Percentiles rank a stretch among this genome's conserved stretches.
Evolutionary conservation across 1,140 invertebrate species (phyloP).

Genomic region (Leucophenga varia): DNA sequence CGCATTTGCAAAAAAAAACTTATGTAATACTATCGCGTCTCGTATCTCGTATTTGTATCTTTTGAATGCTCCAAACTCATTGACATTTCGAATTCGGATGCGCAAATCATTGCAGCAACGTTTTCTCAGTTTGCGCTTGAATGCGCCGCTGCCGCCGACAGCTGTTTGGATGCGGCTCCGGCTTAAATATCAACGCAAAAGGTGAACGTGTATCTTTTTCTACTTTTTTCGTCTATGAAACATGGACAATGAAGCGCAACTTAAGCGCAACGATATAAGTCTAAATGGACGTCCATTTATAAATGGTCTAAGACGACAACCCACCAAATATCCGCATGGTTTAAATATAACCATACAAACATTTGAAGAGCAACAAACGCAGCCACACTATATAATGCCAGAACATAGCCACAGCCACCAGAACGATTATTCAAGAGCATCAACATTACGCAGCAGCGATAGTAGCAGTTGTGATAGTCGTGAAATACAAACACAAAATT

Average conservation of each 20-base stretch:
- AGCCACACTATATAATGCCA: neutral
- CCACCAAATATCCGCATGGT: constrained; percentile 49
- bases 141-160: no score
- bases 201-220: constrained; percentile 22
- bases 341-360: constrained; percentile 47
- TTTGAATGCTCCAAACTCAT: constrained; percentile 1
- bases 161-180: no score
- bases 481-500: no score
- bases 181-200: constrained; percentile 10
- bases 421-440: constrained; percentile 34
- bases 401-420: neutral
- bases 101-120: no score
- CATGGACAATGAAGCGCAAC: constrained; percentile 27
- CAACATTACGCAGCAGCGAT: constrained; percentile 27
- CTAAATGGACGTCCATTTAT: constrained; percentile 24
- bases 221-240: constrained; percentile 18
- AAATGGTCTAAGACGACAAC: constrained; percentile 34
- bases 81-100: constrained; percentile 29
- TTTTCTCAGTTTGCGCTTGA: no score
- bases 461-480: constrained; percentile 12
- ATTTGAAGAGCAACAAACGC: neutral
- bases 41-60: no score
- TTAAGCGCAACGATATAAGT: constrained; percentile 19
- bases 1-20: constrained; percentile 9
- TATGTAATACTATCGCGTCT: neutral